Conservation (phyloP, 1,140 invertebrate species). For the Tetraneura akinire region DNA sequence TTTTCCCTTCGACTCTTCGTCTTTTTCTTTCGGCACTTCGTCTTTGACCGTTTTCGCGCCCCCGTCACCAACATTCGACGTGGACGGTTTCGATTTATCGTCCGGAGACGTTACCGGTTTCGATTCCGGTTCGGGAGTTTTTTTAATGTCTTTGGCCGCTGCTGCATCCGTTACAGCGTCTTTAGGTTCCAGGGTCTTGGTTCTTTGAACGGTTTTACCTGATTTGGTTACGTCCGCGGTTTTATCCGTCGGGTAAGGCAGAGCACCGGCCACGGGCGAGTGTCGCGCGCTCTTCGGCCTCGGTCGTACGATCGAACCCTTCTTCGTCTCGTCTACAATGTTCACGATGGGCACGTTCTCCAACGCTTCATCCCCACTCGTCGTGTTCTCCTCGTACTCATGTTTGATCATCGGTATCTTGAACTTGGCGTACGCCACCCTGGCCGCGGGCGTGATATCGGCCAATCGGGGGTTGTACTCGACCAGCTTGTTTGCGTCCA, state of each 20-base stretch:
- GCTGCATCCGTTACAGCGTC: background rate
- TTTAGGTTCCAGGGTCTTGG: background rate
- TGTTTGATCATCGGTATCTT: slow-evolving; percentile 71
- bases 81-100: background rate
- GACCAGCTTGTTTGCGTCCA: slow-evolving; percentile 71
- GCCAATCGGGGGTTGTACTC: slow-evolving; percentile 80
- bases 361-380: slow-evolving; percentile 52
- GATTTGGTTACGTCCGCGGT: background rate
- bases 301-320: slow-evolving; percentile 51
- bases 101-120: background rate
- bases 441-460: slow-evolving; percentile 71
- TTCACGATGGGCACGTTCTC: slow-evolving; percentile 19
- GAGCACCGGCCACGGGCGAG: slow-evolving; percentile 55
- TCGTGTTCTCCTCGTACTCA: slow-evolving; percentile 60
- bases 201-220: background rate
- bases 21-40: too few species aligned
- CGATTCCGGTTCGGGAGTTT: too few species aligned
- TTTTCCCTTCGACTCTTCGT: too few species aligned
- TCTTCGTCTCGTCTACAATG: slow-evolving; percentile 52
- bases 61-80: background rate
- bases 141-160: too few species aligned
- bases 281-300: slow-evolving; percentile 52
- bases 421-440: slow-evolving; percentile 83
- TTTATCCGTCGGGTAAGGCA: slow-evolving; percentile 49
- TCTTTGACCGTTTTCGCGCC: background rate